Percentiles rank a stretch among this genome's conserved stretches.
phyloP scores from a whole-genome alignment of 1,140 invertebrate species.

The Tetramorium alpestre region DNA sequence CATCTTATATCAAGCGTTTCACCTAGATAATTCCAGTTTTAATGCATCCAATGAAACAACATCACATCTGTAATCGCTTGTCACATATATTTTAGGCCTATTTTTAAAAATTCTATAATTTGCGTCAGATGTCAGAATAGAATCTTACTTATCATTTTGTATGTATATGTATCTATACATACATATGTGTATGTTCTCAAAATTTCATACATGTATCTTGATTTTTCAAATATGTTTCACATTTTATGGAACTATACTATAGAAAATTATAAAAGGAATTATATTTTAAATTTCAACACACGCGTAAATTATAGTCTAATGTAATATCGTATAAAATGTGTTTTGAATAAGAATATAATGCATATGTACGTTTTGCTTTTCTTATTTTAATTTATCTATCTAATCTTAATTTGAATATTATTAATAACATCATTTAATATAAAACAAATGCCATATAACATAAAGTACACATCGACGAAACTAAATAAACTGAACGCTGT shows the following conservation, averaged over 20 bases:
- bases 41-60: neutral
- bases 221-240: neutral
- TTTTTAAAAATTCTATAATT: neutral
- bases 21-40: conserved; percentile 45
- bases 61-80: neutral
- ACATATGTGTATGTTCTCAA: neutral
- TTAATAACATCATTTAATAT: too few species aligned
- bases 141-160: conserved; percentile 1
- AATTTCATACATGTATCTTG: neutral
- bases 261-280: too few species aligned
- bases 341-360: too few species aligned
- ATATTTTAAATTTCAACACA: too few species aligned
- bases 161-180: neutral
- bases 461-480: too few species aligned
- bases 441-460: too few species aligned
- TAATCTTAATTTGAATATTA: too few species aligned
- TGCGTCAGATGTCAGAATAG: neutral
- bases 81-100: neutral
- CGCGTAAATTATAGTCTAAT: too few species aligned
- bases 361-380: too few species aligned
- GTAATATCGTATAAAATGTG: too few species aligned
- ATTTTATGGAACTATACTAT: neutral
- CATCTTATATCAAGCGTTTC: conserved; percentile 43
- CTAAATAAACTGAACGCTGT: too few species aligned
- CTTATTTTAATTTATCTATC: too few species aligned